phyloP scores from a whole-genome alignment of 2,888 invertebrate genomes.

The Drosophila villosipedis region DNA sequence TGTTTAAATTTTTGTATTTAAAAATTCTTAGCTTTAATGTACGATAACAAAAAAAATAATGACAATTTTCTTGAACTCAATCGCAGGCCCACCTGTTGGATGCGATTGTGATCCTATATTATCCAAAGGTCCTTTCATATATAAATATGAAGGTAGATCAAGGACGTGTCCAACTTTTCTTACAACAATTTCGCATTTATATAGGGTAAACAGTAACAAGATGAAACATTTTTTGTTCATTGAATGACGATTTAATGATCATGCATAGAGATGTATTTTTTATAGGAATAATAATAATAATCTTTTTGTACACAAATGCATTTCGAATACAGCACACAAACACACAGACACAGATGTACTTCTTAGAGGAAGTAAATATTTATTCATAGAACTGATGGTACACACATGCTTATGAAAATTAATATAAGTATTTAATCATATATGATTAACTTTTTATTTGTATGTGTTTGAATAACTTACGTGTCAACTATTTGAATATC shows the following conservation, averaged over 20 bases:
- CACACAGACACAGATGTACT: background rate
- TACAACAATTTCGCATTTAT: background rate
- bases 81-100: background rate
- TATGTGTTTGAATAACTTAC: conserved; percentile 85
- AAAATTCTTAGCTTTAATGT: background rate
- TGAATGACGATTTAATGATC: background rate
- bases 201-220: background rate
- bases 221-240: background rate
- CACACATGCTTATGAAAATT: background rate
- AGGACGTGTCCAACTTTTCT: background rate
- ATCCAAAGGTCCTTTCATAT: background rate
- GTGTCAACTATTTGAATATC: conserved; percentile 93
- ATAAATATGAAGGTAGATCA: background rate
- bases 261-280: background rate
- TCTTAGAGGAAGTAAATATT: background rate
- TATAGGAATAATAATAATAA: background rate
- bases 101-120: background rate
- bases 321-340: background rate
- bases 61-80: background rate
- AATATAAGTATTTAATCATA: background rate
- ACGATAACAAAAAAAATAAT: background rate
- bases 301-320: background rate
- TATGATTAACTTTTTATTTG: background rate
- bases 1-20: background rate
- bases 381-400: background rate